phyloP scores from a whole-genome alignment of 2,113 vertebrate species.

The Thamnaconus septentrionalis region DNA sequence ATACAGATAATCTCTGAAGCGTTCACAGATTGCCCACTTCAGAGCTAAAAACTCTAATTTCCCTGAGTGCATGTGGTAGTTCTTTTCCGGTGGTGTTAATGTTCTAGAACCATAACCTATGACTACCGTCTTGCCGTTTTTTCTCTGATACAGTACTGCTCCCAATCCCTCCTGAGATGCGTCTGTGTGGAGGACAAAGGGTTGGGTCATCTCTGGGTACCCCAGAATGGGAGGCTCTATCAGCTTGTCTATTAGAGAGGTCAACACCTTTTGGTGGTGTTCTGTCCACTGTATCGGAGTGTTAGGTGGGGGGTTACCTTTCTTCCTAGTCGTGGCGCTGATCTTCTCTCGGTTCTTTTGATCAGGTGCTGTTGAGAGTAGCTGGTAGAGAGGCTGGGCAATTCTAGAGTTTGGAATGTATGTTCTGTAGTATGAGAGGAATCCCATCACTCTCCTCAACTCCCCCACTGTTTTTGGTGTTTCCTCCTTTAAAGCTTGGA shows the following conservation, averaged over 20 bases:
- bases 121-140: not conserved
- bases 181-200: not conserved
- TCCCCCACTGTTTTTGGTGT: not conserved
- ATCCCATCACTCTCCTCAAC: not conserved
- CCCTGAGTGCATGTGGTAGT: not conserved
- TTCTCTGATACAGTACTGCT: not conserved
- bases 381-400: not conserved
- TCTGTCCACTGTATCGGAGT: too few relatives aligned
- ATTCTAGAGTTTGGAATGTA: not conserved
- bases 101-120: not conserved
- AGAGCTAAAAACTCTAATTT: not conserved
- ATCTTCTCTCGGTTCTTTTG: too few relatives aligned
- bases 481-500: not conserved
- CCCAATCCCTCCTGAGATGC: not conserved
- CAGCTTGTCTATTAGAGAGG: not conserved
- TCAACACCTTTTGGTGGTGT: too few relatives aligned
- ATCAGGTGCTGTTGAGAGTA: too few relatives aligned
- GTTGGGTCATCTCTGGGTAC: not conserved
- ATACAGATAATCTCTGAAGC: not conserved
- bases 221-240: not conserved
- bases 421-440: not conserved
- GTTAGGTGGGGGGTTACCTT: too few relatives aligned
- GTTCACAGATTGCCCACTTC: slow-evolving; percentile 4
- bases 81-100: not conserved
- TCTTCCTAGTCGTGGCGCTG: too few relatives aligned